These are phyloP conservation scores for Drosophila guanche DNA, from an alignment of 1,140 invertebrate species.

Conservation along the genomic window DNA sequence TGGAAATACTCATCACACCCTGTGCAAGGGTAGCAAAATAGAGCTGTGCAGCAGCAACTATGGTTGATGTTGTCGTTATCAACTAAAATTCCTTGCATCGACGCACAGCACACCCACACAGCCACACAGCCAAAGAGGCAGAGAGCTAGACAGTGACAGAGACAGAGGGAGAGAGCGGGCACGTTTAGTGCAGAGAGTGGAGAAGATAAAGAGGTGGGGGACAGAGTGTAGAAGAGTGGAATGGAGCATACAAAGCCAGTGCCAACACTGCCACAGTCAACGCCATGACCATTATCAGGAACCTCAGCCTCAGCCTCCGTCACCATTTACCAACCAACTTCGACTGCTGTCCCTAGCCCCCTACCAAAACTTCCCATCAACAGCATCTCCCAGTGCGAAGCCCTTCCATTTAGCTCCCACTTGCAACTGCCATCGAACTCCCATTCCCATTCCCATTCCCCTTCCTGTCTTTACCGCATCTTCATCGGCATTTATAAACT, in stretches of 20 bases:
- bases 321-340: constrained; percentile 38
- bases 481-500: constrained; percentile 77
- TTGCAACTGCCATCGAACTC: not conserved
- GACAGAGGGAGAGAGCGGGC: not conserved
- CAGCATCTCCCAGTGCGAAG: too few species aligned
- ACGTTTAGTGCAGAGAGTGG: not conserved
- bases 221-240: constrained; percentile 2
- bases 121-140: not conserved
- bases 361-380: constrained; percentile 10
- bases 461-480: constrained; percentile 27
- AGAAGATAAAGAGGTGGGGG: not conserved
- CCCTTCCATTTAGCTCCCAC: not conserved
- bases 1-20: too few species aligned
- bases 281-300: constrained; percentile 59
- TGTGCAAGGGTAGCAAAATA: too few species aligned
- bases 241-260: constrained; percentile 40
- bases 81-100: constrained; percentile 76
- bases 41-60: constrained; percentile 13
- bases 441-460: not conserved
- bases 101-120: constrained; percentile 51
- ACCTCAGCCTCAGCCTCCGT: constrained; percentile 52
- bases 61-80: constrained; percentile 63
- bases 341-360: not conserved
- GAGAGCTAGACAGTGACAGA: not conserved
- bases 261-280: constrained; percentile 35